Evolutionary conservation across 2,797 vertebrate genomes (phyloP).

Genomic region (Acanthurus leucopareius): DNA sequence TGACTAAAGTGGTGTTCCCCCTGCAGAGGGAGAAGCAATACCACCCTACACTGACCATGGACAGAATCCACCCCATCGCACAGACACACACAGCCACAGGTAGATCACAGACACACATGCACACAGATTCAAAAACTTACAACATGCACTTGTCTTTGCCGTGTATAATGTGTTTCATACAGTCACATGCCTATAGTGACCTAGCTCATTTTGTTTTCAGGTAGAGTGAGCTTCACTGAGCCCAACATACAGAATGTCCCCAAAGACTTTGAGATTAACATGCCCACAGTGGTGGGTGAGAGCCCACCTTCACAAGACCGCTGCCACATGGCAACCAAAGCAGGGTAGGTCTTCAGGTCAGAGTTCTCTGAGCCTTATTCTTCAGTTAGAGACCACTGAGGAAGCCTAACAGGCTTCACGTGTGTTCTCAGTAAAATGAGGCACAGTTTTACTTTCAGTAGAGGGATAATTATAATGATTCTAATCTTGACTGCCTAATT

Average conservation of each 20-base stretch:
- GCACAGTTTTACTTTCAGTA: too few relatives aligned
- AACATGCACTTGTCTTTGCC: neutral
- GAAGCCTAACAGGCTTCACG: too few relatives aligned
- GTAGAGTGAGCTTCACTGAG: constrained; percentile 94
- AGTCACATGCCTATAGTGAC: neutral
- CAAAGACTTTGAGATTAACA: constrained; percentile 96
- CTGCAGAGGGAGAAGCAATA: constrained; percentile 91
- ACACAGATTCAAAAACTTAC: neutral
- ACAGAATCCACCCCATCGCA: constrained; percentile 92
- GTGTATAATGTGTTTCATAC: neutral
- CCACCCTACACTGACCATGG: constrained; percentile 90
- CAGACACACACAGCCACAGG: constrained; percentile 97
- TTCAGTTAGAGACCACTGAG: neutral
- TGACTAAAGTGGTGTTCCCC: constrained; percentile 97
- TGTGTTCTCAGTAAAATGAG: too few relatives aligned
- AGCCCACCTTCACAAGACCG: constrained; percentile 88
- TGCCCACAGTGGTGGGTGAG: constrained; percentile 90
- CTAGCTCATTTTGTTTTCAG: constrained; percentile 73
- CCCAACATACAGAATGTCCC: constrained; percentile 98
- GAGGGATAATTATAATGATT: neutral
- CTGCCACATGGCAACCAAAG: constrained; percentile 48
- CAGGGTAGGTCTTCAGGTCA: constrained; percentile 60
- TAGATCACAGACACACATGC: constrained; percentile 57
- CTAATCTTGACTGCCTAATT: neutral
- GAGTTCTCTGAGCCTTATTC: neutral